Percentiles rank a stretch among this genome's conserved stretches.
phyloP scores from a whole-genome alignment of 2,113 vertebrate genomes.

The Sorex araneus region DNA sequence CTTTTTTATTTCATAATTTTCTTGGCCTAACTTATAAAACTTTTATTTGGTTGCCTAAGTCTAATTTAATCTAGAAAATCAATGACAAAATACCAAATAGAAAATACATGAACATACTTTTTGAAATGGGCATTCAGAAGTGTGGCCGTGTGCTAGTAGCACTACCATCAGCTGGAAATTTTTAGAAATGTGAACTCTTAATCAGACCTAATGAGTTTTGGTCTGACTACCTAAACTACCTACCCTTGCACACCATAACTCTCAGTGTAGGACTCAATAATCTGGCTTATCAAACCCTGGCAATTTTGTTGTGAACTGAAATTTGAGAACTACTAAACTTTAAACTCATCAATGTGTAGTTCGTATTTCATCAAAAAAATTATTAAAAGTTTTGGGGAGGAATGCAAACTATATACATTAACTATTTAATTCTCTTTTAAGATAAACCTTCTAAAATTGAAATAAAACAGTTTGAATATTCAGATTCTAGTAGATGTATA shows the following conservation, averaged over 20 bases:
- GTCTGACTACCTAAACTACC: too few species aligned
- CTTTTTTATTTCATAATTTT: slow-evolving; percentile 30
- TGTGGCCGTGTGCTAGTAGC: neutral
- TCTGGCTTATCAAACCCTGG: neutral
- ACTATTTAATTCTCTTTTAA: neutral
- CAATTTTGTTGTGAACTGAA: neutral
- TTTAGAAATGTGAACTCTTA: neutral
- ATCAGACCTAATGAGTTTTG: neutral
- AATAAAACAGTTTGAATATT: slow-evolving; percentile 10
- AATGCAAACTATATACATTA: neutral
- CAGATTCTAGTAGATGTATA: neutral
- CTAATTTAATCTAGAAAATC: slow-evolving; percentile 31
- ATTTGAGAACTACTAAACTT: neutral
- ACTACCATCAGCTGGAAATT: neutral
- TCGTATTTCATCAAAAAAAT: neutral
- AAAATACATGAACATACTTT: neutral
- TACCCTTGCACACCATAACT: neutral
- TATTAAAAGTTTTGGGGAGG: neutral
- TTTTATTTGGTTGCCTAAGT: neutral
- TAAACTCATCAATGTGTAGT: neutral
- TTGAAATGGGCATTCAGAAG: neutral
- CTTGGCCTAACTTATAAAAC: neutral
- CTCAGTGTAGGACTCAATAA: neutral
- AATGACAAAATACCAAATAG: neutral
- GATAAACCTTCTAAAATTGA: neutral